Base-by-base conservation (phyloP, 2,797 vertebrate genomes). In the Argyrosomus regius region DNA sequence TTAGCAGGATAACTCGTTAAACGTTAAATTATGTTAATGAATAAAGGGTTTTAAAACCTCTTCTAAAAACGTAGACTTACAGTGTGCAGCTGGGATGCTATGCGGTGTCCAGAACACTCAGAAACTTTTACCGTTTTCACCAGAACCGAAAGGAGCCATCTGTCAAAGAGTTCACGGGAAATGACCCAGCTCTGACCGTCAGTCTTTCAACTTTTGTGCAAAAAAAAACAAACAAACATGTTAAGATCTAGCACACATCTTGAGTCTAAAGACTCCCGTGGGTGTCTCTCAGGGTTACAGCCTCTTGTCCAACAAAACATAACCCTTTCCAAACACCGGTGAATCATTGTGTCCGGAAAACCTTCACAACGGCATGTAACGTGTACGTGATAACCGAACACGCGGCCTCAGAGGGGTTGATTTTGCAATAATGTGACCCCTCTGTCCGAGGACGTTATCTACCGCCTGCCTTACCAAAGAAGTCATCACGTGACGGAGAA, bases 391-490 rank as follows among this genome's bases (percentile, higher is more conserved):
- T 45, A 69, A 76, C 17, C 52, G 13, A 24, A 69, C 83, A 66
- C 46, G 41, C 52, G 0, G 63, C 58, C 63, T 63, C 18, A 43
- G 53, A 77, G 62, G 35, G 57, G 64, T 53, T 58, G 43, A 43
- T 46, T 69, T 49, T 77, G 70, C 81, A 81, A 74, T 73, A 60
- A 73, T 26, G 49, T 39, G 35, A 39, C 64, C 72, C 53, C 66
- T 74, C 71, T 60, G 73, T 79, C 67, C 64, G 35, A 39, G 71
- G 78, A 86, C 66, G 60, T 58, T 18, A 62, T 73, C 75, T 57
- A 73, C 77, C 85, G 75, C 82, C 86, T 82, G 77, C 78, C 35
- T 72, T 81, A 92, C 88, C 88, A 92, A 92, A 92, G 88, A 91
- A 28, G 77, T 79, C 74, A 61, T 73, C 67, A 60, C 35, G 77